Base-by-base conservation (phyloP, 2,888 invertebrate species). In the Hermaeophaga mercurialis region DNA sequence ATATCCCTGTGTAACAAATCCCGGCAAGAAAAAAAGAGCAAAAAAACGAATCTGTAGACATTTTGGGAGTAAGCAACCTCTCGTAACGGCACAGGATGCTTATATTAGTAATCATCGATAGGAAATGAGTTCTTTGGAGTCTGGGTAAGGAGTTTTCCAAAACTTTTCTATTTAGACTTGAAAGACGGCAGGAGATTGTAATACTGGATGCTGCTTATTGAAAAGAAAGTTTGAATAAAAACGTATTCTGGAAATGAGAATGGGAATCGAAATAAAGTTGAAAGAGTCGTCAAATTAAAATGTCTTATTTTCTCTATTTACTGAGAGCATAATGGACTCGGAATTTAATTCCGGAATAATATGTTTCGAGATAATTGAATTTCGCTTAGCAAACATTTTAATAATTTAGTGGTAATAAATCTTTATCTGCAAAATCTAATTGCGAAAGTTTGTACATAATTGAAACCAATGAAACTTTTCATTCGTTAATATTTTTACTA, bases 61-160 rank as follows among this genome's bases (percentile, higher is more conserved):
- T 36, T 22, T 11, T 19, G 6, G 31, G 11, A 19, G 33, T 18
- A 34, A 34, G 19, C 14, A 22, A 47, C 22, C 12, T 34, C n/a
- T 14, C 14, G 12, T 47, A 18, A 19, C 22, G 41, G 19, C 33
- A 39, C 43, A 44, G 34, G 43, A 52, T 43, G 43, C 43, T 41
- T 22, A 26, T 52, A 52, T 52, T 52, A 52, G 52, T 52, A 52
- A 52, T 52, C 52, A 52, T 52, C 24, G 43, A 52, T 52, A 43
- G 52, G 52, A 52, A 52, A 52, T 52, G 52, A 52, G 52, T 43
- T 44, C 43, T 52, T 34, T 44, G 34, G 34, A 44, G 34, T 18
- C 33, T 22, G 22, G 9, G 26, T 19, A 28, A 43, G 41, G 33
- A 43, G 19, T 50, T 50, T 43, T 19, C 19, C 43, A 15, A 52